phyloP scores from a whole-genome alignment of 2,797 vertebrate genomes.

The Thamnophis elegans region DNA sequence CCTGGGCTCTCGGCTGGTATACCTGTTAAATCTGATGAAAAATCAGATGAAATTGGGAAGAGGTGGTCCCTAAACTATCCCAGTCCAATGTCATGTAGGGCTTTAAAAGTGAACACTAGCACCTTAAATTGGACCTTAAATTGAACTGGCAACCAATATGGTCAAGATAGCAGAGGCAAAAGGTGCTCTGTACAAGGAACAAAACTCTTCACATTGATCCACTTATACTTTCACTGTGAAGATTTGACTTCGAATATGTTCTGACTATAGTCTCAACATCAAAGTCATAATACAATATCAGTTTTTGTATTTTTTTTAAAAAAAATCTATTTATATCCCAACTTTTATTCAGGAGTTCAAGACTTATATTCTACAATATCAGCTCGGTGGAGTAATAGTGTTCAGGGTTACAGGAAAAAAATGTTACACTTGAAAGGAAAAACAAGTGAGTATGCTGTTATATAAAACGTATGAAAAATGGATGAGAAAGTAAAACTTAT shows the following conservation, averaged over 20 bases:
- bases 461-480: rapidly evolving
- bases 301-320: neutral
- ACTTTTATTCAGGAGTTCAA: neutral
- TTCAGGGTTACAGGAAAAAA: neutral
- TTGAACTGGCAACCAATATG: neutral
- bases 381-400: neutral
- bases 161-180: neutral
- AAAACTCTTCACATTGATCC: neutral
- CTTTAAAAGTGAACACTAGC: neutral
- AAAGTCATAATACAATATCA: neutral
- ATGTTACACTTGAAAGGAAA: neutral
- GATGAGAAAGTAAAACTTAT: neutral
- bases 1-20: no score
- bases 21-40: neutral
- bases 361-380: neutral
- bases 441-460: neutral
- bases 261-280: neutral
- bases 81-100: neutral
- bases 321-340: neutral
- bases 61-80: neutral
- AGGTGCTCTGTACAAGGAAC: neutral
- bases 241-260: neutral
- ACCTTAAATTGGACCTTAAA: neutral
- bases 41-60: neutral
- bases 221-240: neutral